phyloP scores from a whole-genome alignment of 2,888 invertebrate genomes.

The Heliothis peltigera region DNA sequence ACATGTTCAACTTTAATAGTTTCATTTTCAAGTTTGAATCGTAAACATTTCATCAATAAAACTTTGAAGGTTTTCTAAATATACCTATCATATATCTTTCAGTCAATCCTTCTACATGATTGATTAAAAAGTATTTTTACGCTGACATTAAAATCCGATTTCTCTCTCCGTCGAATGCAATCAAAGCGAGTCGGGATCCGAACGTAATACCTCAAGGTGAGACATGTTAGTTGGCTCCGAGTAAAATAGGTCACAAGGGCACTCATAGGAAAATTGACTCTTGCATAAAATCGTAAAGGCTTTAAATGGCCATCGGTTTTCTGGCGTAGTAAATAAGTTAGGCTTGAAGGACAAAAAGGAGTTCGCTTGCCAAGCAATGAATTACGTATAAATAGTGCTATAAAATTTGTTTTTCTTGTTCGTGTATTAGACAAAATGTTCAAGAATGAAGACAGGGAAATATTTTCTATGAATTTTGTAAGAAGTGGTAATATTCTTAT shows the following conservation, averaged over 20 bases:
- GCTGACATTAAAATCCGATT: background rate
- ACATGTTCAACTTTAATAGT: too few species aligned
- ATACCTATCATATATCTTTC: too few species aligned
- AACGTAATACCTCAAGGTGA: background rate
- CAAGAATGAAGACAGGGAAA: too few species aligned
- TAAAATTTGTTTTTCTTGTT: background rate
- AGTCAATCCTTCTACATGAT: too few species aligned
- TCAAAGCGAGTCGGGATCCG: background rate
- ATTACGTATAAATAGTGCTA: constrained; percentile 8
- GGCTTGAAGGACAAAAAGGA: background rate
- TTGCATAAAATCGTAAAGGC: background rate
- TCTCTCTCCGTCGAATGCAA: background rate
- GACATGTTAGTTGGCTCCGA: background rate
- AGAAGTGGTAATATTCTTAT: too few species aligned
- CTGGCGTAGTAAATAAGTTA: background rate
- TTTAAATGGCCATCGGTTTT: constrained; percentile 1
- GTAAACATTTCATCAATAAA: too few species aligned
- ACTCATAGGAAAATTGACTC: background rate
- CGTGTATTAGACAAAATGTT: background rate
- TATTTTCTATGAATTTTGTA: too few species aligned
- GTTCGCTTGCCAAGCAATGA: constrained; percentile 20
- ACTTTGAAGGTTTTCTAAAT: too few species aligned
- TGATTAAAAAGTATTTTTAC: background rate
- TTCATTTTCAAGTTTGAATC: too few species aligned
- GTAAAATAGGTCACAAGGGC: constrained; percentile 10